phyloP scores from a whole-genome alignment of 2,888 invertebrate species.

The Unio pictorum region DNA sequence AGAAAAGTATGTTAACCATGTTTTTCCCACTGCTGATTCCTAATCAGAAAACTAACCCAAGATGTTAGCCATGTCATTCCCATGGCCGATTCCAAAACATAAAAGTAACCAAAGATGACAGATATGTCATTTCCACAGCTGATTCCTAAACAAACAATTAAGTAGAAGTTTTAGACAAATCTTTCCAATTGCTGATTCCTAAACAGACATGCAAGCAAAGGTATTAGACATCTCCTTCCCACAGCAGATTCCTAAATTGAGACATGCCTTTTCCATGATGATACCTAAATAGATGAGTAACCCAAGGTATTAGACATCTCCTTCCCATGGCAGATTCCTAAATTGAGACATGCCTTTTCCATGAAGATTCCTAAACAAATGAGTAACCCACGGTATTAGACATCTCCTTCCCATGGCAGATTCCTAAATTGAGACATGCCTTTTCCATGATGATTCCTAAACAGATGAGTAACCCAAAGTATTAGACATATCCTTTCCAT shows the following conservation, averaged over 20 bases:
- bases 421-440: no score
- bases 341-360: slow-evolving; percentile 75
- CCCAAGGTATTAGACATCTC: not conserved
- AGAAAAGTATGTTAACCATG: slow-evolving; percentile 82
- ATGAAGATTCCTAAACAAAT: no score
- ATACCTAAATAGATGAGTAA: not conserved
- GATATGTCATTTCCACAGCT: not conserved
- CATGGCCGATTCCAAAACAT: slow-evolving; percentile 82
- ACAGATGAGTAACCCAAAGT: no score
- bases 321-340: not conserved
- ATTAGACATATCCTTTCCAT: no score
- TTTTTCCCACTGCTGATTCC: slow-evolving; percentile 91
- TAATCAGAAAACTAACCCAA: slow-evolving; percentile 70
- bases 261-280: no score
- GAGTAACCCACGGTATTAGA: slow-evolving; percentile 80
- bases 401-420: no score
- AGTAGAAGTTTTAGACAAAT: slow-evolving; percentile 80
- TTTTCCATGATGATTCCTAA: no score
- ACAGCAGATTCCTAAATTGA: no score
- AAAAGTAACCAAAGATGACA: not conserved
- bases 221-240: slow-evolving; percentile 78
- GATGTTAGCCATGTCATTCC: slow-evolving; percentile 94
- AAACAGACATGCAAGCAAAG: slow-evolving; percentile 62
- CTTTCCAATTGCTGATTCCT: no score
- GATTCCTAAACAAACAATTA: no score